Percentiles rank a stretch among this genome's conserved stretches.
phyloP scores from a whole-genome alignment of 2,888 invertebrate species.

The Eurytoma californica region DNA sequence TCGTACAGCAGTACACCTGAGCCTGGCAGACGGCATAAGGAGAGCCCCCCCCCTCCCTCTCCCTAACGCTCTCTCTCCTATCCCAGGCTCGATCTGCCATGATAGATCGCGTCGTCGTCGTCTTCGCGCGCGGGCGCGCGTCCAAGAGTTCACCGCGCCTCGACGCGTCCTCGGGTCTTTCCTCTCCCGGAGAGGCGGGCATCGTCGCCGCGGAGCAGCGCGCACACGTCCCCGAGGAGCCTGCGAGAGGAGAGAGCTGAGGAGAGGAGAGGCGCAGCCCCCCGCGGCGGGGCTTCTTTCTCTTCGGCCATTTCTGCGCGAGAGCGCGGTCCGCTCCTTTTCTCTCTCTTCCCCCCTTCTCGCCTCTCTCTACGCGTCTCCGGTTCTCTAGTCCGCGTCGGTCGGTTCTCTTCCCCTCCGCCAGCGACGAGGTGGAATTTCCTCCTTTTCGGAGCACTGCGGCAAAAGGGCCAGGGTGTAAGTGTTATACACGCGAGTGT shows the following conservation, averaged over 20 bases:
- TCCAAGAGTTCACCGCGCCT: no score
- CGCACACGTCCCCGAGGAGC: neutral
- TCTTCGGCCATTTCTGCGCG: constrained; percentile 56
- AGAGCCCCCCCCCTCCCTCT: neutral
- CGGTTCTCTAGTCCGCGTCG: no score
- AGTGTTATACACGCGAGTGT: no score
- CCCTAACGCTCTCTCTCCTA: neutral
- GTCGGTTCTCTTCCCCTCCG: neutral
- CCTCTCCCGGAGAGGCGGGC: neutral
- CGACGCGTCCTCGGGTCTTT: no score
- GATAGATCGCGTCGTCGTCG: constrained; percentile 67
- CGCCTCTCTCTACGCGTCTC: constrained; percentile 14
- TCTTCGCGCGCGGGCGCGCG: constrained; percentile 57
- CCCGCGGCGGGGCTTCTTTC: constrained; percentile 27
- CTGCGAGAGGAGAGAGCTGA: neutral
- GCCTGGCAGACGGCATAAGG: constrained; percentile 9
- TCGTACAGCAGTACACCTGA: constrained; percentile 5
- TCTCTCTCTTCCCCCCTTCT: constrained; percentile 1
- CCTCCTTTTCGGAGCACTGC: neutral
- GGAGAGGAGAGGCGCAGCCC: neutral
- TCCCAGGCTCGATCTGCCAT: constrained; percentile 70
- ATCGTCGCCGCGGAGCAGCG: constrained; percentile 63
- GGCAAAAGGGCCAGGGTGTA: neutral
- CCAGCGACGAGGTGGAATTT: neutral
- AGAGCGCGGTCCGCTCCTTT: constrained; percentile 56